phyloP scores from a whole-genome alignment of 2,888 invertebrate genomes.

The Tenthredo amoena region DNA sequence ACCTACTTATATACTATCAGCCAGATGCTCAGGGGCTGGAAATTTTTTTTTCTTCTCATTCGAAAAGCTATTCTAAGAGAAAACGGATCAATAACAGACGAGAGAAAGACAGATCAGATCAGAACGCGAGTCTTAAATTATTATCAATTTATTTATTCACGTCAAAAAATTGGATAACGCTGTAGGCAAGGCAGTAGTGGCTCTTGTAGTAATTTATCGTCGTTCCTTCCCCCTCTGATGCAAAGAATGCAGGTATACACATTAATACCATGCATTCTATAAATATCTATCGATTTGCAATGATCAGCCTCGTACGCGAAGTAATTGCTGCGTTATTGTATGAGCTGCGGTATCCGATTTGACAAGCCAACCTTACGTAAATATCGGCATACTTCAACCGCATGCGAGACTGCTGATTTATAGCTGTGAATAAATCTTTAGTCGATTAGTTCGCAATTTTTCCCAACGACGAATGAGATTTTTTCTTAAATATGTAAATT shows the following conservation, averaged over 20 bases:
- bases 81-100: background rate
- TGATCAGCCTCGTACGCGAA: background rate
- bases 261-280: conserved; percentile 2
- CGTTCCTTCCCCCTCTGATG: background rate
- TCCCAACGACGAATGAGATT: background rate
- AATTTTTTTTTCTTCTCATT: background rate
- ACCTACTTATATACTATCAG: background rate
- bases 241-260: background rate
- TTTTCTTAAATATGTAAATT: background rate
- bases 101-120: background rate
- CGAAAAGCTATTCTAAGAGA: background rate
- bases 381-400: background rate
- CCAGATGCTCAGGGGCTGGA: background rate
- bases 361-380: conserved; percentile 9
- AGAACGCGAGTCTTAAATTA: background rate
- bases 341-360: background rate
- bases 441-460: too few relatives aligned
- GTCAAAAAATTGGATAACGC: background rate
- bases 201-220: background rate
- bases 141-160: too few relatives aligned
- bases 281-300: background rate
- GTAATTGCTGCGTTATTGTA: background rate
- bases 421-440: background rate
- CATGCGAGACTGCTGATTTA: background rate
- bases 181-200: background rate